These are phyloP conservation scores for Catocala nupta DNA, from an alignment of 2,888 invertebrate genomes.

Conservation along the genomic window DNA sequence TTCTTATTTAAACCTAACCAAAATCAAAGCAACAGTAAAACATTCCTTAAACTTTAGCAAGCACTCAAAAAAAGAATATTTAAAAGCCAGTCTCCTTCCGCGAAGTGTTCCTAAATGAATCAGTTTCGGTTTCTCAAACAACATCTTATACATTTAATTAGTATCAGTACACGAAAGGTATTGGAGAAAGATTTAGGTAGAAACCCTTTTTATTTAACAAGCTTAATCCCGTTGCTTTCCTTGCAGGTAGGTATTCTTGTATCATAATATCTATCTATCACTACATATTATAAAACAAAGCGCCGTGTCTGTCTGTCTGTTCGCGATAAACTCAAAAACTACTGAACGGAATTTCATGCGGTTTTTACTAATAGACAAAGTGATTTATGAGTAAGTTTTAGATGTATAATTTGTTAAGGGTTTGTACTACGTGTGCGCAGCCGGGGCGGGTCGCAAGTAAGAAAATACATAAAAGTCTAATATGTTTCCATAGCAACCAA, in stretches of 20 bases:
- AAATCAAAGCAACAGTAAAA: constrained; percentile 15
- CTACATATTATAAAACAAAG: too few species aligned
- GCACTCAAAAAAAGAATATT: constrained; percentile 12
- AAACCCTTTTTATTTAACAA: constrained; percentile 14
- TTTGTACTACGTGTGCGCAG: too few species aligned
- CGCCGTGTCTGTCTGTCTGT: too few species aligned
- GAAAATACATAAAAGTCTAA: too few species aligned
- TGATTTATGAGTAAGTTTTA: too few species aligned
- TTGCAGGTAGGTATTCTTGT: not conserved
- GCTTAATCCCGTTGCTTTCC: not conserved
- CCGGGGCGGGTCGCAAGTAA: too few species aligned
- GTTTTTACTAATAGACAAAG: too few species aligned
- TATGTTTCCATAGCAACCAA: too few species aligned
- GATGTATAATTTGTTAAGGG: too few species aligned
- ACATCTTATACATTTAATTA: constrained; percentile 41
- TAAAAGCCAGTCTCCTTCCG: constrained; percentile 28
- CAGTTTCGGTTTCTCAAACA: constrained; percentile 42
- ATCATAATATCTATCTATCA: too few species aligned
- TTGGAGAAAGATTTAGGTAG: constrained; percentile 30
- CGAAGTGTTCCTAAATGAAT: constrained; percentile 41
- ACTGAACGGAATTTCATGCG: too few species aligned
- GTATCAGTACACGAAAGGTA: constrained; percentile 18
- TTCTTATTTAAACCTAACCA: not conserved
- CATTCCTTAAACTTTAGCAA: constrained; percentile 11
- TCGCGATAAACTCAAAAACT: too few species aligned